Evolutionary conservation across 2,888 invertebrate genomes (phyloP), one percentile per base, ranked within the genome.

Genomic region (Matsumyia berberina): DNA sequence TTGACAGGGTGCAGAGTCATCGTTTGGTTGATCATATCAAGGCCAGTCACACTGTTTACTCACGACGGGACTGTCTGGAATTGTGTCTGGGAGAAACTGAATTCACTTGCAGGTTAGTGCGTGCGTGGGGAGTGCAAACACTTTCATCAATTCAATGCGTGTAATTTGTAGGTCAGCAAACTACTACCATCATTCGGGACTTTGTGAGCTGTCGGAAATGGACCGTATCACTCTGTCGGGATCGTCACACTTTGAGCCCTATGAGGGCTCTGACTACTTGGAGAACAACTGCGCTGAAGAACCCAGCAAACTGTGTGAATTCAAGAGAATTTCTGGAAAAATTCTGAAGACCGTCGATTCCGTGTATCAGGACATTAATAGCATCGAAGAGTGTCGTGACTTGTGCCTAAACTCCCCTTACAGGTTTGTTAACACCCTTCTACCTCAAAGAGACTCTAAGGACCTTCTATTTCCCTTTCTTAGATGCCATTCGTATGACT

Each of bases 281-380:
- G 97, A 97, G 92, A 97, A 97, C 92, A 97, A 97, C 91, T 97
- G 97, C 92, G 97, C 97, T 37, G 97, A 97, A 89, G 97, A 98
- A 90, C 97, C 97, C n/a, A 96, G 96, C 58, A 97, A 97, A 91
- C 93, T 98, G 86, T 98, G 98, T 92, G 97, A 98, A 92, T 98
- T 98, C 93, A 97, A 97, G 92, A 96, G 97, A 90, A 94, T 97
- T 91, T 94, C 94, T 46, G 97, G 97, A 11, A 95, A 96, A 89
- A 97, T 98, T 88, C 92, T 98, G 87, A 98, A 98, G 92, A 98
- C 98, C 0, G 98, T 98, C 57, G 98, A 98, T 90, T 97, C 97
- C 2, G 97, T 98, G 24, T 97, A 97, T 90, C 96, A 97, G 93
- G 97, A 97, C 89, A 96, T 97, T 58, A 95, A 95, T 87, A 96